Evolutionary conservation across 2,113 vertebrate species (phyloP).

Genomic region (Glaucidium brasilianum): DNA sequence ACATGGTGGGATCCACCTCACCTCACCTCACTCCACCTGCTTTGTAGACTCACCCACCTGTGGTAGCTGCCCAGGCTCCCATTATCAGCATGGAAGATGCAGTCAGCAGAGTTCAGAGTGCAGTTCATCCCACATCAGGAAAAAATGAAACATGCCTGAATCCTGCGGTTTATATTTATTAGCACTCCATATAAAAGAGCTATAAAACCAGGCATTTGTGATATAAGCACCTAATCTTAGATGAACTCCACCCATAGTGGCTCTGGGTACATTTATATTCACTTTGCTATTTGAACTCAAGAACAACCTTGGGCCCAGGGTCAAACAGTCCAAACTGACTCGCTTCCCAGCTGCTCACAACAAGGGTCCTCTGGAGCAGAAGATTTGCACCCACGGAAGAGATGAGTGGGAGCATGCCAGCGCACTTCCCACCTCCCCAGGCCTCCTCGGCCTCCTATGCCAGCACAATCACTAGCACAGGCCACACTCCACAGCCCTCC

Average conservation of each 20-base stretch:
- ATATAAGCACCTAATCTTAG: not conserved
- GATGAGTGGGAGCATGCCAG: not conserved
- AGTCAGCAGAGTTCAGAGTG: not conserved
- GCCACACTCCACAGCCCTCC: not conserved
- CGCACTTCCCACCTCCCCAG: not conserved
- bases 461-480: not conserved
- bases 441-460: not conserved
- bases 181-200: not conserved
- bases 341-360: not conserved
- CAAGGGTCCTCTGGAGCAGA: not conserved
- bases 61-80: not conserved
- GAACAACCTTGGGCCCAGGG: not conserved
- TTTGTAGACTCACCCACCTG: not conserved
- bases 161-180: not conserved
- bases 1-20: not conserved
- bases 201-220: not conserved
- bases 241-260: not conserved
- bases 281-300: not conserved
- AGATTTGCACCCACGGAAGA: not conserved
- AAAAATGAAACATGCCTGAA: not conserved
- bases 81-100: accelerated
- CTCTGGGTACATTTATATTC: not conserved
- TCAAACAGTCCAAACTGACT: not conserved
- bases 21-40: not conserved
- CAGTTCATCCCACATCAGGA: not conserved